Evolutionary conservation across 2,888 invertebrate species (phyloP), one percentile per base, ranked within the genome.

Genomic region (Seira ritae): DNA sequence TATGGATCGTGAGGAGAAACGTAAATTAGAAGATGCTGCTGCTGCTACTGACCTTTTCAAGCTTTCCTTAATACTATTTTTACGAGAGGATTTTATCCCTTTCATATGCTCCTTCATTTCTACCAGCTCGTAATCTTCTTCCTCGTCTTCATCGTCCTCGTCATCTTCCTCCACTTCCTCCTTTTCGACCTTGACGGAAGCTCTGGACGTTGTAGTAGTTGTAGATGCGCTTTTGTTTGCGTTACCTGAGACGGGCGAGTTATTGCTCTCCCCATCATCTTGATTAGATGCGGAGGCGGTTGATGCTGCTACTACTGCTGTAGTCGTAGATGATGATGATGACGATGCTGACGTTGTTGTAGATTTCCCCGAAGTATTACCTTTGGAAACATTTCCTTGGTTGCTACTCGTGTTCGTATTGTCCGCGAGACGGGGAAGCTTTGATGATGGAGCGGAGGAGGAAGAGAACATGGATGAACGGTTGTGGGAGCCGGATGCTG

Each of bases 361-460:
- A 62, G 76, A 76, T 76, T 80, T 80, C 81, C 78, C 78, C 23
- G 82, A 74, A 31, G 74, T 62, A 76, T 83, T 85, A 76, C 74
- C 74, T 60, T 85, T 79, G 24, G 79, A 37, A 42, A 82, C 82
- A 68, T 67, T 78, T 71, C 82, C 76, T 75, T 80, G 79, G 75
- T 76, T 75, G 65, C 75, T 24, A 55, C 81, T 84, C 70, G 80
- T 71, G 15, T 78, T 67, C 3, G 84, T 82, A 37, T 74, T 86
- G 68, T 86, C 86, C 17, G 87, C 85, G 55, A 88, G 79, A 20
- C 88, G 82, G 24, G 88, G 85, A 71, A 88, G 84, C 72, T 88
- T 88, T 8, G 88, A 88, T 68, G 87, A 84, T 68, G 87, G 80
- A 87, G 85, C 78, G 31, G 86, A 86, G 69, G 85, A 78, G 42